Evolutionary conservation across 1,140 invertebrate genomes (phyloP), one percentile per base, ranked within the genome.

Genomic region (Ceratina japonica): DNA sequence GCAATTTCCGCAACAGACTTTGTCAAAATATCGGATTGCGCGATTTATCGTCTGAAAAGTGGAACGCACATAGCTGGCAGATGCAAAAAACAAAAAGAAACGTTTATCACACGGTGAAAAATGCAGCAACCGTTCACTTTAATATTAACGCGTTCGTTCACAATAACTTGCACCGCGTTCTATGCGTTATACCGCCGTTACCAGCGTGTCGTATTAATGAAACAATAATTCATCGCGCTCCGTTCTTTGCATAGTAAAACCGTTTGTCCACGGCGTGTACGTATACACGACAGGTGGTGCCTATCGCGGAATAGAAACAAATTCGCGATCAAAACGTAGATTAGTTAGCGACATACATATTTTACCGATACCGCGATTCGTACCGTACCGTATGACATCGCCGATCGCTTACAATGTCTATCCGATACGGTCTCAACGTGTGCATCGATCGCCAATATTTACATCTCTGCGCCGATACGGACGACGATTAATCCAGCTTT

Each of bases 231-330:
- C 77, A 80, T 59, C 63, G 72, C 44, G 72, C 51, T 56, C 65
- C 72, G 65, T 73, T 80, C 79, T 75, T 84, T 82, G 58, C 70
- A 75, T 69, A 76, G 82, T 61, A 64, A 76, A 70, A 66, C 69
- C 63, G 68, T 84, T 80, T 84, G 75, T 84, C 49, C 37, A 8
- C 37, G 37, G 37, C 37, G 37, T 73, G 69, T 76, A 63, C 65
- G 64, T 59, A 59, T 56, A 73, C 78, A 73, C 84, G 83, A 79
- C 78, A 65, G 78, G 63, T 80, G 83, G 73, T 68, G 79, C 82
- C 37, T 75, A 84, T 75, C 63, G 59, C 15, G 63, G 79, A 84
- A 84, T 84, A 80, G 78, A 84, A 84, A 84, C 83, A 80, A 80
- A 75, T 78, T 84, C 78, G 51, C 71, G 74, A 80, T 62, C 61